phyloP scores from a whole-genome alignment of 2,113 vertebrate species.

The Passer domesticus region DNA sequence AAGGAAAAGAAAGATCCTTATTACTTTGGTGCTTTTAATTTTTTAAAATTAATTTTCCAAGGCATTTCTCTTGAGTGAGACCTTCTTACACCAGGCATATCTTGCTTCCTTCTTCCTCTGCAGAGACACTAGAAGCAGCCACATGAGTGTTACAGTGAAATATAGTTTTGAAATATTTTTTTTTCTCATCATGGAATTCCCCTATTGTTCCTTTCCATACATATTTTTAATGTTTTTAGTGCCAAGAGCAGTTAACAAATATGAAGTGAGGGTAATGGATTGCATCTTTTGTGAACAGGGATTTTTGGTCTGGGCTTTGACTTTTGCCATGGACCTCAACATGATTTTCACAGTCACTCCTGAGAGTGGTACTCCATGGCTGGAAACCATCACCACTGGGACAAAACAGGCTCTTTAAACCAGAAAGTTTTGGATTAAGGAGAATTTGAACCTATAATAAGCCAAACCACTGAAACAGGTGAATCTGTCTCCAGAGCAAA shows the following conservation, averaged over 20 bases:
- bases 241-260: background rate
- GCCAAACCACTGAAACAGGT: background rate
- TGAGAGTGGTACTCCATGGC: background rate
- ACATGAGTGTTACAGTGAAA: background rate
- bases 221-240: background rate
- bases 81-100: background rate
- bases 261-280: background rate
- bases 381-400: background rate
- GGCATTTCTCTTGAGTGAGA: background rate
- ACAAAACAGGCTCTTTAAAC: background rate
- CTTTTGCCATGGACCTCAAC: background rate
- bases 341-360: background rate
- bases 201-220: background rate
- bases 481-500: background rate
- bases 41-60: background rate
- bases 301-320: background rate
- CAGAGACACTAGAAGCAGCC: background rate
- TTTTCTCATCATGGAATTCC: background rate
- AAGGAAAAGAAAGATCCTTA: background rate
- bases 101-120: background rate
- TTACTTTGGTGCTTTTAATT: background rate
- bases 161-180: background rate
- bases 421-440: background rate
- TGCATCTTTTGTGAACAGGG: background rate
- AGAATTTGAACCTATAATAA: background rate